phyloP scores from a whole-genome alignment of 23 tunicate species.

The Aplidium turbinatum region DNA sequence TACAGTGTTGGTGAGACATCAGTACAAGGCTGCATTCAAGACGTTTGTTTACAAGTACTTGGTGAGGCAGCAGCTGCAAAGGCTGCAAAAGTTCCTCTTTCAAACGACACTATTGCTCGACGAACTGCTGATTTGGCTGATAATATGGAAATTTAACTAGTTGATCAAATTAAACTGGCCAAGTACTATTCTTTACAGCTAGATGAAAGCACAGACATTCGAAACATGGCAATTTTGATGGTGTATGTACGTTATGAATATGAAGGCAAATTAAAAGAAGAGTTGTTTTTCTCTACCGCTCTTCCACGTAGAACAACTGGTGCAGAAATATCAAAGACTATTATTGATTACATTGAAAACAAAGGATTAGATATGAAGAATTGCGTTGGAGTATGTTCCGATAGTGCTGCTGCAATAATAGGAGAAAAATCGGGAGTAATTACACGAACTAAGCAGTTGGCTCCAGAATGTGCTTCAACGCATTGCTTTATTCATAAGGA shows the following conservation, averaged over 20 bases:
- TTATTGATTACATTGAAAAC: slow-evolving; percentile 32
- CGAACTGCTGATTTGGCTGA: slow-evolving; percentile 30
- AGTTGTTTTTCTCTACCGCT: slow-evolving; percentile 7
- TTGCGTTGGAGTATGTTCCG: slow-evolving; percentile 28
- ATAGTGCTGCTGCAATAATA: slow-evolving; percentile 30
- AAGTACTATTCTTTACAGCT: slow-evolving; percentile 23
- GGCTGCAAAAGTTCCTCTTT: slow-evolving; percentile 29
- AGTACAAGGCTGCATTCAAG: too few species aligned
- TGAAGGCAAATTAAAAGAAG: slow-evolving; percentile 24
- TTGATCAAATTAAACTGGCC: slow-evolving; percentile 21
- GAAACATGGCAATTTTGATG: neutral
- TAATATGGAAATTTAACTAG: slow-evolving; percentile 13
- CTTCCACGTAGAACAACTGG: slow-evolving; percentile 35
- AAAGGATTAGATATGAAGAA: slow-evolving; percentile 21
- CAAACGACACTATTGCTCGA: slow-evolving; percentile 31
- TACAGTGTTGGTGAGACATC: too few species aligned
- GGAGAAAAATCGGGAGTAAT: slow-evolving; percentile 33
- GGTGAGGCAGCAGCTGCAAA: slow-evolving; percentile 34
- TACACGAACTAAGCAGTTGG: slow-evolving; percentile 9
- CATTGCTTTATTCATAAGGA: slow-evolving; percentile 26
- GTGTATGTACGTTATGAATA: slow-evolving; percentile 16
- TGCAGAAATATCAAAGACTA: slow-evolving; percentile 23
- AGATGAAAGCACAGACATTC: slow-evolving; percentile 18
- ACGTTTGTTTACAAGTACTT: slow-evolving; percentile 26
- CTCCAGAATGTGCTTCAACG: slow-evolving; percentile 36